Evolutionary conservation across 2,888 invertebrate genomes (phyloP), one percentile per base, ranked within the genome.

Genomic region (Chalcosyrphus nemorum): DNA sequence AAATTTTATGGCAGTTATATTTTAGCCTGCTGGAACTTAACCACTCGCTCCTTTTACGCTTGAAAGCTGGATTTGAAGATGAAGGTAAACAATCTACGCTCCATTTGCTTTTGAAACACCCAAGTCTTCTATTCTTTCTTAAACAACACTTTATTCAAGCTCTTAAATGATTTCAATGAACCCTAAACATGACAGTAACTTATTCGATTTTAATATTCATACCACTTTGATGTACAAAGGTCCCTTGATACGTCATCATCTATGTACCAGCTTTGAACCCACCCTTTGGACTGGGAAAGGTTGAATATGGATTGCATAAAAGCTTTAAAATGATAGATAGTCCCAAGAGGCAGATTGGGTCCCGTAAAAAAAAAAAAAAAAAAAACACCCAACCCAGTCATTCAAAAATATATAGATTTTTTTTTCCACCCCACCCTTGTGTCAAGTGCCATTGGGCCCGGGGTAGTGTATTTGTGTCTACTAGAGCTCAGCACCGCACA

Each of bases 131-230:
- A n/a, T n/a, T n/a, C n/a, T n/a, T n/a, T n/a, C n/a, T n/a, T n/a
- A n/a, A n/a, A n/a, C n/a, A n/a, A n/a, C n/a, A n/a, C n/a, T n/a
- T n/a, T n/a, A n/a, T n/a, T n/a, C n/a, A n/a, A n/a, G n/a, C n/a
- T n/a, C n/a, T n/a, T n/a, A n/a, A n/a, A n/a, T n/a, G n/a, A 50
- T 15, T 50, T 27, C 13, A 13, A 15, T 7, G 27, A 52, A 27
- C 27, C 21, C 5, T 27, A 27, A 52, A 15, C 45, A 45, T 19
- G 45, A 45, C 45, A 45, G 9, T 19, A 45, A 45, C 19, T 45
- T 45, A 89, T 90, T 89, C 89, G 88, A 89, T 89, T 89, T 89
- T 88, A 89, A 90, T 89, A 89, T 89, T 89, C 89, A 90, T 90
- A 88, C 86, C 41, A 15, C 6, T 27, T 19, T 43, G 72, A 29